phyloP scores from a whole-genome alignment of 2,888 invertebrate species.

The Notocelia uddmanniana region DNA sequence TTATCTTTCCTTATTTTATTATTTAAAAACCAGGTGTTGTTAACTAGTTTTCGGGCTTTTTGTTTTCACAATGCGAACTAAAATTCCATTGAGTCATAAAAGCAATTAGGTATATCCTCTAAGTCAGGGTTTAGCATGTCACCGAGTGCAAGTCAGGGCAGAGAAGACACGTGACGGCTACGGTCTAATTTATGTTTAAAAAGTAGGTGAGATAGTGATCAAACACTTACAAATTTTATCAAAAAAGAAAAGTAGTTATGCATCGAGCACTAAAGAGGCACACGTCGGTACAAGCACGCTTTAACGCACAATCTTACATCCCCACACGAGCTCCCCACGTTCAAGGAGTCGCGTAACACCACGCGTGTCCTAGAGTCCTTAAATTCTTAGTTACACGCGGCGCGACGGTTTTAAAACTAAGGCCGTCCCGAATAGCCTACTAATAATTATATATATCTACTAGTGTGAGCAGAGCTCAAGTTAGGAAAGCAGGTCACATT shows the following conservation, averaged over 20 bases:
- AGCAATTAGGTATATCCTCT: not conserved
- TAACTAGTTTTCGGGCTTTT: not conserved
- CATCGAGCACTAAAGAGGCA: not conserved
- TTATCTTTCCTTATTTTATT: constrained; percentile 21
- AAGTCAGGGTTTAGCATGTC: not conserved
- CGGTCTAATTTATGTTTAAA: not conserved
- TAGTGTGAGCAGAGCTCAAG: not conserved
- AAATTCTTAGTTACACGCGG: not conserved
- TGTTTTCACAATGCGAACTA: not conserved
- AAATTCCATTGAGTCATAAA: not conserved
- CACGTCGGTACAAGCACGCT: not conserved
- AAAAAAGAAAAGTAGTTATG: not conserved
- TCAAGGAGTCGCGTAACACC: not conserved
- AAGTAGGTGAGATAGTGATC: no score
- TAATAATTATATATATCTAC: not conserved
- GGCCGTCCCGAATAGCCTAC: not conserved
- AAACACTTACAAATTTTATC: no score
- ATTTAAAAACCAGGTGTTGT: constrained; percentile 12
- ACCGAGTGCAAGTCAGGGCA: not conserved
- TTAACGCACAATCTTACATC: not conserved
- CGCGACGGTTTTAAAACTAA: not conserved
- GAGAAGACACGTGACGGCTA: not conserved
- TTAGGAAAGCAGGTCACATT: no score
- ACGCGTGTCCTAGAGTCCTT: not conserved
- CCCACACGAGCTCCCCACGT: not conserved